Base-by-base conservation (phyloP, 2,797 vertebrate species). In the Intellagama lesueurii region DNA sequence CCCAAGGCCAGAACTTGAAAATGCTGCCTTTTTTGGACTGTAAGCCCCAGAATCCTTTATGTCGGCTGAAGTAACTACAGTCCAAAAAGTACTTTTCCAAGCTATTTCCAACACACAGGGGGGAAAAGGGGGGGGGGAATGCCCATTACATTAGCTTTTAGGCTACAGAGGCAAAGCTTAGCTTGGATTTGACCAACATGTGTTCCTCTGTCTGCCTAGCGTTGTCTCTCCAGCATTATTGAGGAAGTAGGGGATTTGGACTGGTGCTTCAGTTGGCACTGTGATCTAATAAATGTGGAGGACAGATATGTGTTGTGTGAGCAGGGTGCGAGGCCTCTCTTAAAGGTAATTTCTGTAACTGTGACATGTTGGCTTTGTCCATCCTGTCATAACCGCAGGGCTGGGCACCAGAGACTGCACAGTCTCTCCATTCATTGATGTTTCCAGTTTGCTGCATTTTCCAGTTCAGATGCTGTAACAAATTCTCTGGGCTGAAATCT, bases 381-480 rank as follows among this genome's bases (percentile, higher is more conserved):
- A 70, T 60, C 44, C 24, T 52, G 72, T 40, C 52, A 12, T 68
- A 87, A 52, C 56, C 44, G 7, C 60, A 49, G 75, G 60, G 76
- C 69, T 85, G 56, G 89, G 32, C 81, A 85, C 70, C 40, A 85
- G 72, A 81, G 68, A 64, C 44, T 66, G 79, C 75, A 47, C 24
- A 66, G 78, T 81, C 70, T 75, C 83, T 81, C 78, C 19, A n/a
- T 82, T 88, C 69, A 76, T 22, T 40, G n/a, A 76, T 68, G 78
- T 82, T 92, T 89, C 70, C 72, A 73, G 83, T 85, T 73, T 72
- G 49, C 32, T n/a, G 79, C 73, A 12, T 0, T 91, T 87, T 72
- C 60, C 30, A 76, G 9, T 81, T 88, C 82, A 88, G 70, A 88
- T 88, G n/a, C 64, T 81, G 9, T 83, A 83, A 86, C 49, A 81